Evolutionary conservation across 2,113 vertebrate species (phyloP).

Genomic region (Leptobrachium ailaonicum): DNA sequence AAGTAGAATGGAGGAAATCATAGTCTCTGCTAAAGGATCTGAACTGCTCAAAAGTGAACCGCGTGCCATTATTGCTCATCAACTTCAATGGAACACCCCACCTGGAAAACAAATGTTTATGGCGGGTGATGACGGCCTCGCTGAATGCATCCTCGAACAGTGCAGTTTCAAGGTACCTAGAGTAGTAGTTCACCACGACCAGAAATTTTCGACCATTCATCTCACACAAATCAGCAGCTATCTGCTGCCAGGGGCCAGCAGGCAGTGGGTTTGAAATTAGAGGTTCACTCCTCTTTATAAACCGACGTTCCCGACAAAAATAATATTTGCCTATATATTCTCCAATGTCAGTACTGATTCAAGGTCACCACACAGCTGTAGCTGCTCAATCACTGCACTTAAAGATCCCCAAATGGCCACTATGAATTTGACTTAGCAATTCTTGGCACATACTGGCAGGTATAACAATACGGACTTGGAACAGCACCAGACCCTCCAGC

Average conservation of each 20-base stretch:
- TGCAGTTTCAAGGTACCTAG: neutral
- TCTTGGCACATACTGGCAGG: neutral
- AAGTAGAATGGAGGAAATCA: conserved; percentile 41
- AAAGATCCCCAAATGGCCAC: too few species aligned
- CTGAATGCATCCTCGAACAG: neutral
- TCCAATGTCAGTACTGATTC: too few species aligned
- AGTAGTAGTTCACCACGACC: neutral
- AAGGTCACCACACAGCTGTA: too few species aligned
- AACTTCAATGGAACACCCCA: neutral
- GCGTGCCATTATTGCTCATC: conserved; percentile 40
- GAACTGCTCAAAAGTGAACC: conserved; percentile 33
- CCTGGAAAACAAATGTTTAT: neutral
- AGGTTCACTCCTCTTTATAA: too few species aligned
- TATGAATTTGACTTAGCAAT: neutral
- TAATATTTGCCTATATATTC: too few species aligned
- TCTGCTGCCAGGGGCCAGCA: neutral
- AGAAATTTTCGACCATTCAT: neutral
- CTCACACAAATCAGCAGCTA: conserved; percentile 2
- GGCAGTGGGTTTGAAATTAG: neutral
- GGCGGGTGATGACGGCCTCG: neutral
- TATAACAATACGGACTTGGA: neutral
- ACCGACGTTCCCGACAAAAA: too few species aligned
- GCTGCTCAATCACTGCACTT: too few species aligned
- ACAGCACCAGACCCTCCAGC: neutral
- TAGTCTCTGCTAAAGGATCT: neutral